Evolutionary conservation across 2,888 invertebrate genomes (phyloP), one percentile per base, ranked within the genome.

Genomic region (Sturmia bella): DNA sequence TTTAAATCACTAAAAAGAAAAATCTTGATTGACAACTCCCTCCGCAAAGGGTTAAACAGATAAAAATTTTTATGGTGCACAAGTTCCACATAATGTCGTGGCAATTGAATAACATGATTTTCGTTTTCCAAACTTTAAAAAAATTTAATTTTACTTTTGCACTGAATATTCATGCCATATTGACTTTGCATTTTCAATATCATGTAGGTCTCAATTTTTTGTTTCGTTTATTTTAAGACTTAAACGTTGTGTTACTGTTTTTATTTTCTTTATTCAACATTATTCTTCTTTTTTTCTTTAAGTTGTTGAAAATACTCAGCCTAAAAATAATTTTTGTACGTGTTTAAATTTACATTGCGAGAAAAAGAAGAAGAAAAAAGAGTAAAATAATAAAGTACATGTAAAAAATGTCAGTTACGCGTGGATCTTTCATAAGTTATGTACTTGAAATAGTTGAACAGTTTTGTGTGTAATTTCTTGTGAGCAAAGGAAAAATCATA

Each of bases 391-490:
- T 11, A 72, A 79, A 77, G 68, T 56, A 80, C 66, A 77, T 73
- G 66, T 72, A 24, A 37, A 57, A 76, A 76, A 72, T 76, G 24
- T 88, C 87, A 88, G 88, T 88, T 85, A 87, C 84, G 87, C 87
- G 86, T 86, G 85, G 85, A 86, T 88, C 88, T 88, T 89, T 89
- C 88, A 87, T 87, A 89, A 89, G 89, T 86, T 85, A 84, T 82
- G 82, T 85, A 85, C 84, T 56, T 73, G 43, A 77, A 68, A 86
- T 85, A 77, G 50, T 87, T 61, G 27, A 41, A 86, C 9, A 84
- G 78, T 83, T 84, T 80, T 84, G 83, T 78, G 75, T 81, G 70
- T 59, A 70, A 43, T 64, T 78, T 32, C 32, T 32, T 3, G 32
- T 72, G 54, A 56, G 0, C 12, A 27, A 48, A 21, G 21, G 9